phyloP scores from a whole-genome alignment of 2,113 vertebrate species.

The Nycticorax nycticorax region DNA sequence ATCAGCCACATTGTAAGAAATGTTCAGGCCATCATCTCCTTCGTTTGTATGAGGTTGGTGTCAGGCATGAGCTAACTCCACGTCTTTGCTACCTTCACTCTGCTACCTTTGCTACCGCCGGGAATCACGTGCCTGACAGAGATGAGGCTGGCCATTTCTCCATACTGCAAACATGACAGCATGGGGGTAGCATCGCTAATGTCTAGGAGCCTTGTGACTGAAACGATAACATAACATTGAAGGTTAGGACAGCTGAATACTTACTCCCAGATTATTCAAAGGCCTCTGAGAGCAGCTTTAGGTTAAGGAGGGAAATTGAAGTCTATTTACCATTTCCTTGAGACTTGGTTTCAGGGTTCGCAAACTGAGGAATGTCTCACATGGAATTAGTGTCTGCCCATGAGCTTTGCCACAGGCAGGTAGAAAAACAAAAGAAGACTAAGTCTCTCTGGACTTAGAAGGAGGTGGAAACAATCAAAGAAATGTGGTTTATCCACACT shows the following conservation, averaged over 20 bases:
- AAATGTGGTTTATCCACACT: neutral
- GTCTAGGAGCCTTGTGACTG: neutral
- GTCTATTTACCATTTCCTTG: neutral
- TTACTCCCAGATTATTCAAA: neutral
- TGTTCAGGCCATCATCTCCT: rapidly evolving
- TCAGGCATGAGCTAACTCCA: neutral
- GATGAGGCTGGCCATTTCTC: neutral
- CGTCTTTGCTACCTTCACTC: neutral
- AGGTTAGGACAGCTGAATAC: neutral
- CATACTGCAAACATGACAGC: neutral
- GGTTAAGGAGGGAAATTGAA: neutral
- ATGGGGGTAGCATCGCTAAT: too few species aligned
- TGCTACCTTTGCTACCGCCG: neutral
- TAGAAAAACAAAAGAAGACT: neutral
- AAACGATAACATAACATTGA: neutral
- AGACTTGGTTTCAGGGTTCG: neutral
- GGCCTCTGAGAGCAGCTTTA: neutral
- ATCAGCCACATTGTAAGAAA: neutral
- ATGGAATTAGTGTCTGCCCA: neutral
- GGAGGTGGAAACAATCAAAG: neutral
- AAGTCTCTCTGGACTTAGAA: neutral
- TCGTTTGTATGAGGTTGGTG: neutral
- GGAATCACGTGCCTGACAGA: neutral
- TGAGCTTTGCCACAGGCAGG: neutral
- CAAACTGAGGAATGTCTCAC: neutral